These are phyloP conservation scores for Ctenicera cuprea DNA, from an alignment of 2,888 invertebrate genomes.

Conservation along the genomic window DNA sequence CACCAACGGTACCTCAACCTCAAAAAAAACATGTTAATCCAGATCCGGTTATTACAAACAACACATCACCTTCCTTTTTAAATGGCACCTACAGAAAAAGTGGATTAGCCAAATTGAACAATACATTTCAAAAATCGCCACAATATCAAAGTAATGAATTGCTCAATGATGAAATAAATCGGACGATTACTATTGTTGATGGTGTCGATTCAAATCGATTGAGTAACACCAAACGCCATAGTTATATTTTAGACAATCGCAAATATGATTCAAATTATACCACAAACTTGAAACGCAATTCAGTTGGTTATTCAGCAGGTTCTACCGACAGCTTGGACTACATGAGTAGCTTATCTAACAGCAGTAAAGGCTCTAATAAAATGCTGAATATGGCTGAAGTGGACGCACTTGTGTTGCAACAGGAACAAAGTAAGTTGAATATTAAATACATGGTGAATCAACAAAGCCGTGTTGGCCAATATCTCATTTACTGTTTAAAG, in stretches of 20 bases:
- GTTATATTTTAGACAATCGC: slow-evolving; percentile 46
- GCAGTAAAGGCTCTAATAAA: slow-evolving; percentile 67
- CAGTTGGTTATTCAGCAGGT: slow-evolving; percentile 63
- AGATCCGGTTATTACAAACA: not conserved
- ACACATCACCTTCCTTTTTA: slow-evolving; percentile 27
- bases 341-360: slow-evolving; percentile 68
- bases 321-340: slow-evolving; percentile 71
- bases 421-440: slow-evolving; percentile 67
- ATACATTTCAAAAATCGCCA: slow-evolving; percentile 55
- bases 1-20: not conserved
- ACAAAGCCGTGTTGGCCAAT: no score
- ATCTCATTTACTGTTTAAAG: no score
- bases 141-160: slow-evolving; percentile 37
- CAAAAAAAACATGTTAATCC: not conserved
- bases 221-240: slow-evolving; percentile 39
- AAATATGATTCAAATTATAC: slow-evolving; percentile 26
- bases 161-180: slow-evolving; percentile 40
- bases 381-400: slow-evolving; percentile 69
- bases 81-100: slow-evolving; percentile 55
- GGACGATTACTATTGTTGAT: slow-evolving; percentile 28
- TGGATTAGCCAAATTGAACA: slow-evolving; percentile 52
- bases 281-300: slow-evolving; percentile 51
- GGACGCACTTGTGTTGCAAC: slow-evolving; percentile 68
- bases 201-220: slow-evolving; percentile 37
- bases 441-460: no score